phyloP scores from a whole-genome alignment of 1,140 invertebrate genomes.

The Hirudo medicinalis region DNA sequence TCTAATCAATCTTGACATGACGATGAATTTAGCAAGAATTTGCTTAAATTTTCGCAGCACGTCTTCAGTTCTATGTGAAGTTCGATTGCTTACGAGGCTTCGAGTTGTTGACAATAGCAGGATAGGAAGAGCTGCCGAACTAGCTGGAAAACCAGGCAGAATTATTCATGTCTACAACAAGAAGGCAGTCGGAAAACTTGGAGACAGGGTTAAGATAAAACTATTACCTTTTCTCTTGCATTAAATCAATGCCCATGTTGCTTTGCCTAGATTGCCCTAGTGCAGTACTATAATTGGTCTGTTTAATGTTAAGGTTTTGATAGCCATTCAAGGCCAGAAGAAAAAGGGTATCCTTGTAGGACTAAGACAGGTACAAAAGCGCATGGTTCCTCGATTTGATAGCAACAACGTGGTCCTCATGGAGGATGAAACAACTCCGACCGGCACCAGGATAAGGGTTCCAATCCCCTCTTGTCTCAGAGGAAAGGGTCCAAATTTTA shows the following conservation, averaged over 20 bases:
- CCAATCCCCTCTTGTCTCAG: conserved; percentile 85
- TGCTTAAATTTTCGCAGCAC: conserved; percentile 25
- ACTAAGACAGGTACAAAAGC: conserved; percentile 61
- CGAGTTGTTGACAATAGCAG: conserved; percentile 90
- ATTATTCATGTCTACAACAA: conserved; percentile 53
- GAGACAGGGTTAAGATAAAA: conserved; percentile 41
- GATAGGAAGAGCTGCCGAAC: conserved; percentile 81
- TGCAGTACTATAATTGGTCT: conserved; percentile 36
- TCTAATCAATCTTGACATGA: no score
- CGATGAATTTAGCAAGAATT: no score
- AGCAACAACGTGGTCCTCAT: conserved; percentile 92
- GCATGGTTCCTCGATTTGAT: conserved; percentile 80
- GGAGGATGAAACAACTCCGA: conserved; percentile 78
- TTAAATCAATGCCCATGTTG: background rate
- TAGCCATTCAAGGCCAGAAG: conserved; percentile 93
- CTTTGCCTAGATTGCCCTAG: background rate
- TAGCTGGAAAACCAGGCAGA: conserved; percentile 76
- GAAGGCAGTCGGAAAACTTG: conserved; percentile 61
- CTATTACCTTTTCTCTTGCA: no score
- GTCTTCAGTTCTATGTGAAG: conserved; percentile 28
- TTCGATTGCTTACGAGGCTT: conserved; percentile 53
- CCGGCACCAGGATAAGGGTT: conserved; percentile 83
- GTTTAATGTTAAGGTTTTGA: conserved; percentile 49
- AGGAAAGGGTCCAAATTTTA: conserved; percentile 69
- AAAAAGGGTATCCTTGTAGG: conserved; percentile 90